phyloP scores from a whole-genome alignment of 2,797 vertebrate species.

The Percopsis omiscomaycus region DNA sequence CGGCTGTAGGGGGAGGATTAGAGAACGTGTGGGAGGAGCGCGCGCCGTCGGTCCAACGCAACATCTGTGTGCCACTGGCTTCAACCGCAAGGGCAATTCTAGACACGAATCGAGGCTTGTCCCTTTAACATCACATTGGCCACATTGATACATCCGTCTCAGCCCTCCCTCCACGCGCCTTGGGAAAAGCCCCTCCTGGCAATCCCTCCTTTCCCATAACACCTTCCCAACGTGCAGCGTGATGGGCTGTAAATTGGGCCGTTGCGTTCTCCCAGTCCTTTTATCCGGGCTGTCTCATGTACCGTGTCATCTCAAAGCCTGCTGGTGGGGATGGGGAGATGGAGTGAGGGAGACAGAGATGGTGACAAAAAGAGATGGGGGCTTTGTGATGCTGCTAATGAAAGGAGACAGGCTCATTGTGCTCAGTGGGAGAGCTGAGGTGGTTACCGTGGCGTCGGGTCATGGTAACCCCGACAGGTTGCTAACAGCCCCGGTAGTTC shows the following conservation, averaged over 20 bases:
- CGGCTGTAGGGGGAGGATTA: too few relatives aligned
- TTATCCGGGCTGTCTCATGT: constrained; percentile 20
- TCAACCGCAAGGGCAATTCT: too few relatives aligned
- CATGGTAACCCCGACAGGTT: constrained; percentile 42
- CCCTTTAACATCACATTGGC: not conserved
- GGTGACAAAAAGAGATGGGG: not conserved
- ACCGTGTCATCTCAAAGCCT: constrained; percentile 16
- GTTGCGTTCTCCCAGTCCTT: not conserved
- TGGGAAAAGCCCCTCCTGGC: constrained; percentile 16
- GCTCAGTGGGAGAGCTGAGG: constrained; percentile 28
- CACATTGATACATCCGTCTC: constrained; percentile 40
- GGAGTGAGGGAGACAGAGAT: constrained; percentile 4
- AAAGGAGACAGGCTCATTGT: constrained; percentile 37
- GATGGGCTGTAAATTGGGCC: constrained; percentile 7
- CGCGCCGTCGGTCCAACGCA: too few relatives aligned
- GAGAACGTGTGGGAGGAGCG: too few relatives aligned
- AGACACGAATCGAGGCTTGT: too few relatives aligned
- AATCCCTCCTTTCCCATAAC: not conserved
- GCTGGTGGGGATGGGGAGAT: not conserved
- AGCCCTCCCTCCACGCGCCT: constrained; percentile 15
- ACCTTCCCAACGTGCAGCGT: not conserved
- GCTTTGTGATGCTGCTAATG: constrained; percentile 41
- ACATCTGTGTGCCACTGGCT: too few relatives aligned
- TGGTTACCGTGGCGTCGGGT: constrained; percentile 46
- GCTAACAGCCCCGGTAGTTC: constrained; percentile 30